Evolutionary conservation across 2,113 vertebrate species (phyloP).

Genomic region (Aldabrachelys gigantea): DNA sequence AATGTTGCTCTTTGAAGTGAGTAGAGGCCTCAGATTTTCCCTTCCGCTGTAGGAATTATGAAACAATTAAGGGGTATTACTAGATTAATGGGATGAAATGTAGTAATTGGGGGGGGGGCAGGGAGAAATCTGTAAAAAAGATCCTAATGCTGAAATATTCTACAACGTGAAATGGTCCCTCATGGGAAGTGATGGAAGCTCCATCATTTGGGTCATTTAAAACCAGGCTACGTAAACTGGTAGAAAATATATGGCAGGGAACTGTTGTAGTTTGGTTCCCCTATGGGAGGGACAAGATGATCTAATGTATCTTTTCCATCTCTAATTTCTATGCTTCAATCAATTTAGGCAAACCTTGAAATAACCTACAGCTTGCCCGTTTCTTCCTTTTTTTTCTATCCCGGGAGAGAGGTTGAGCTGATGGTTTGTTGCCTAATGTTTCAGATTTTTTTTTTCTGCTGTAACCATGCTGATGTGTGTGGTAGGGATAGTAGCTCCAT

Average conservation of each 20-base stretch:
- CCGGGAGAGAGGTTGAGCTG: conserved; percentile 55
- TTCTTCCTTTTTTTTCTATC: conserved; percentile 67
- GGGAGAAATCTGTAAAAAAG: neutral
- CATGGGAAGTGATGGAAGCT: conserved; percentile 61
- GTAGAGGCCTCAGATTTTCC: conserved; percentile 41
- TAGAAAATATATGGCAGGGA: conserved; percentile 39
- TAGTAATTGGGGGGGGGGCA: neutral
- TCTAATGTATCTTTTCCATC: conserved; percentile 70
- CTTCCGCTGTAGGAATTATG: conserved; percentile 32
- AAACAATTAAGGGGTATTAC: conserved; percentile 51
- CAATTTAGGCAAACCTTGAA: conserved; percentile 63
- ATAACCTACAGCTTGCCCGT: conserved; percentile 48
- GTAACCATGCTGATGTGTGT: neutral
- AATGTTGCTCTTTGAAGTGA: conserved; percentile 52
- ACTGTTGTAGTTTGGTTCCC: conserved; percentile 41
- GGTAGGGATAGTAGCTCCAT: neutral
- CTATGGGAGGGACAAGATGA: neutral
- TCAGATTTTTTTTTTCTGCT: conserved; percentile 58
- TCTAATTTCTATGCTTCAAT: conserved; percentile 65
- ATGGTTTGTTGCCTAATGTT: conserved; percentile 45
- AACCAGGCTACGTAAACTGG: neutral
- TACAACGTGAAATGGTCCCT: conserved; percentile 32
- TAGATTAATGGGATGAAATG: conserved; percentile 39
- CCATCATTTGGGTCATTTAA: conserved; percentile 58
- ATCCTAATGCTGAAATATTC: neutral